Percentiles rank a stretch among this genome's conserved stretches.
Evolutionary conservation across 2,888 invertebrate species (phyloP).

Genomic region (Lacanobia wlatinum): DNA sequence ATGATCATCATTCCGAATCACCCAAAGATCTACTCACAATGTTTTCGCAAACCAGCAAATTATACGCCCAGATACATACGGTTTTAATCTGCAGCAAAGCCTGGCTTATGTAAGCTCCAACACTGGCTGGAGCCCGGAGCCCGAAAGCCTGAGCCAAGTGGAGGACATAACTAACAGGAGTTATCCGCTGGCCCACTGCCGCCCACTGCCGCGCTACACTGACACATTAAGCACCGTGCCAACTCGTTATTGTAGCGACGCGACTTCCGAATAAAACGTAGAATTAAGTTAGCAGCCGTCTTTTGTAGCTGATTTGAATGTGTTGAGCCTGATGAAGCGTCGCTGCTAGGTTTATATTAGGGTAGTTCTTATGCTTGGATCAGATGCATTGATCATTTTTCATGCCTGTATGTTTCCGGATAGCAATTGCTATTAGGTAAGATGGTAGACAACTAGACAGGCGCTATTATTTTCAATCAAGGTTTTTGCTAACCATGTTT

Average conservation of each 20-base stretch:
- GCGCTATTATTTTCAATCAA: no score
- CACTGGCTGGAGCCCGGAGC: conserved; percentile 20
- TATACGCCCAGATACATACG: neutral
- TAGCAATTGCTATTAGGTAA: conserved; percentile 7
- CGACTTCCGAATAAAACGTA: conserved; percentile 31
- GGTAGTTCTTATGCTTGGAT: neutral
- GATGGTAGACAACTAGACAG: no score
- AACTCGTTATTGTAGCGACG: conserved; percentile 64
- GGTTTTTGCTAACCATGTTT: neutral
- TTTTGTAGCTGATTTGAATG: conserved; percentile 42
- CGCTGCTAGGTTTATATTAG: neutral
- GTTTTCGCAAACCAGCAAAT: neutral
- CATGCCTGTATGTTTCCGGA: conserved; percentile 7
- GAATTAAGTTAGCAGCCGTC: conserved; percentile 14
- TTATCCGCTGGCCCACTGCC: conserved; percentile 69
- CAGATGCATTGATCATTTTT: neutral
- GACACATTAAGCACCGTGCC: conserved; percentile 74
- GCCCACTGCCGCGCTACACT: conserved; percentile 53
- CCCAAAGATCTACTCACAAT: no score
- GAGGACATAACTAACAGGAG: conserved; percentile 65
- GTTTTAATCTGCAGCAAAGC: conserved; percentile 39
- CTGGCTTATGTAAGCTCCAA: conserved; percentile 47
- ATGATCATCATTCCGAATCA: no score
- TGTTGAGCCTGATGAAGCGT: conserved; percentile 2
- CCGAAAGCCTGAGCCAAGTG: conserved; percentile 62